These are phyloP conservation scores for Dicrurus megarhynchus DNA, from an alignment of 2,113 vertebrate species.

Conservation along the genomic window DNA sequence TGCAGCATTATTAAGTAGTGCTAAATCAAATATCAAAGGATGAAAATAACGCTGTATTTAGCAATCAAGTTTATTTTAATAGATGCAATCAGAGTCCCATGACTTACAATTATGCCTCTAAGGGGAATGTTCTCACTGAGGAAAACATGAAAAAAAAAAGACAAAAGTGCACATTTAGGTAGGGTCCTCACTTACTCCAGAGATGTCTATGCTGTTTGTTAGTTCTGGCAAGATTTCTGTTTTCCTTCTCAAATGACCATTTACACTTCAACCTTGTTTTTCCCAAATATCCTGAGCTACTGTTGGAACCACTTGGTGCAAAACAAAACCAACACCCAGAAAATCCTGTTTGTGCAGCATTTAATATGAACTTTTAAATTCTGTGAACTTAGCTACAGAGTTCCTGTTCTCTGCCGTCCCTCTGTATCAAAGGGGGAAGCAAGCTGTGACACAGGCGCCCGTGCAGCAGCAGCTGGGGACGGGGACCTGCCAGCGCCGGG, in stretches of 20 bases:
- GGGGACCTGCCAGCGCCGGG: rapidly evolving
- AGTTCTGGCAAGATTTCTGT: not conserved
- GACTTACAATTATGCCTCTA: not conserved
- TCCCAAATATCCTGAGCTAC: not conserved
- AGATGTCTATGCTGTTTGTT: not conserved
- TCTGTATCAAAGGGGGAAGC: rapidly evolving
- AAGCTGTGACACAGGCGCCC: rapidly evolving
- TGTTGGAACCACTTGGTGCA: not conserved
- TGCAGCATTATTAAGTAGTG: not conserved
- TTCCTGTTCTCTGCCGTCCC: rapidly evolving
- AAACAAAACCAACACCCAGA: not conserved
- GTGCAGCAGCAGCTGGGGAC: not conserved
- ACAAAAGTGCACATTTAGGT: not conserved
- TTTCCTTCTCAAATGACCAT: not conserved
- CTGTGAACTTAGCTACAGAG: not conserved
- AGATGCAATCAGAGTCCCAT: not conserved
- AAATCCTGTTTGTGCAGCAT: not conserved
- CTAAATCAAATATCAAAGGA: not conserved
- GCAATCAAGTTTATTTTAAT: not conserved
- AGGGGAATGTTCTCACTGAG: not conserved
- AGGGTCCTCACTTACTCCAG: not conserved
- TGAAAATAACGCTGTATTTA: not conserved
- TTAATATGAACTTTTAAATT: not conserved
- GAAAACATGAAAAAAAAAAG: not conserved
- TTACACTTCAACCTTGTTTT: not conserved